These are phyloP conservation scores for Spheniscus mendiculus DNA, from an alignment of 2,113 vertebrate genomes.

Conservation along the genomic window DNA sequence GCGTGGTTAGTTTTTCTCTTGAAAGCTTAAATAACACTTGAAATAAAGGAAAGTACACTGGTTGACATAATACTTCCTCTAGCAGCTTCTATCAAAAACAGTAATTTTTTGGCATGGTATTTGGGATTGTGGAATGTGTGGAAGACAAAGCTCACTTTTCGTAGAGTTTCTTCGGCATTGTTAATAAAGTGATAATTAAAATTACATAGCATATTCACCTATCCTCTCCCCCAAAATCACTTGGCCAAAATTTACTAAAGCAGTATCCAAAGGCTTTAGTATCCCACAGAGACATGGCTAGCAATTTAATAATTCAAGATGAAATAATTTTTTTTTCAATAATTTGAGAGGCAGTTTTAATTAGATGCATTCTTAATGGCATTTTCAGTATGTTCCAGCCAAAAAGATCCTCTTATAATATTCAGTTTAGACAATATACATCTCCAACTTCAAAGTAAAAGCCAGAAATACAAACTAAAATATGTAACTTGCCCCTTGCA, in stretches of 20 bases:
- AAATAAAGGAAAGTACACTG: neutral
- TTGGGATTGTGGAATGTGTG: neutral
- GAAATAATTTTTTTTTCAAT: neutral
- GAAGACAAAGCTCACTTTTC: neutral
- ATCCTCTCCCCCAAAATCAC: neutral
- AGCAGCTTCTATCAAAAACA: neutral
- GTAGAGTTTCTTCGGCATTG: neutral
- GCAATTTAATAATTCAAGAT: neutral
- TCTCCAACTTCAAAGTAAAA: neutral
- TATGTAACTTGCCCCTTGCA: neutral
- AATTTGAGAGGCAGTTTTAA: neutral
- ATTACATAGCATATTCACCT: neutral
- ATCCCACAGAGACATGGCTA: neutral
- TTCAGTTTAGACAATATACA: rapidly evolving
- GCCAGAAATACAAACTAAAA: neutral
- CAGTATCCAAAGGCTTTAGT: neutral
- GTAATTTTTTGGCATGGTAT: neutral
- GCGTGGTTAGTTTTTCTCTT: neutral
- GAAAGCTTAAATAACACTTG: neutral
- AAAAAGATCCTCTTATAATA: neutral
- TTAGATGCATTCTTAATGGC: neutral
- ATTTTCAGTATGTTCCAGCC: neutral
- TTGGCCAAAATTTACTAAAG: neutral
- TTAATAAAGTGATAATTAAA: neutral
- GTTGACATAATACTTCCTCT: neutral